Conservation (phyloP, 2,888 invertebrate genomes). For the Stenurella melanura region DNA sequence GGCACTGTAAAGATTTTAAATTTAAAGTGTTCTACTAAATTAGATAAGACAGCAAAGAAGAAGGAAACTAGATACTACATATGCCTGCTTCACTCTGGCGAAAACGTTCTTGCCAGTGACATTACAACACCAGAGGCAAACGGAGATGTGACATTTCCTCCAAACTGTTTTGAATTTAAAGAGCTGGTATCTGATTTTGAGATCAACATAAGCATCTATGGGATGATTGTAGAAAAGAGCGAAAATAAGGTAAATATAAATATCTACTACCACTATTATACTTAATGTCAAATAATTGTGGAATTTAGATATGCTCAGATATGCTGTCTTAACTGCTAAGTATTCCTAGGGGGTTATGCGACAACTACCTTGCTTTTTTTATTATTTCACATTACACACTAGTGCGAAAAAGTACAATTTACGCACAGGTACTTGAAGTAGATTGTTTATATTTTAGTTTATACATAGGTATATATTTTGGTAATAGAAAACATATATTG, state of each 20-base stretch:
- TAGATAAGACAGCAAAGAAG: not conserved
- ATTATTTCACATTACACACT: no score
- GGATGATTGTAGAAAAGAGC: slow-evolving; percentile 23
- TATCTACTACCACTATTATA: no score
- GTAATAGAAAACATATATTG: no score
- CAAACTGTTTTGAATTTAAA: slow-evolving; percentile 39
- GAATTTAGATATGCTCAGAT: no score
- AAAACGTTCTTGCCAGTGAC: slow-evolving; percentile 33
- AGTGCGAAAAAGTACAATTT: no score
- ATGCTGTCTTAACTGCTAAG: no score
- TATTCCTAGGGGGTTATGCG: no score
- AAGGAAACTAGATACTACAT: slow-evolving; percentile 23
- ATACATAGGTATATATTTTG: no score
- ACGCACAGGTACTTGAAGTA: no score
- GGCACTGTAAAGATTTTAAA: slow-evolving; percentile 33
- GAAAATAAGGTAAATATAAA: slow-evolving; percentile 34
- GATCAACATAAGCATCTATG: slow-evolving; percentile 37
- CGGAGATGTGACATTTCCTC: slow-evolving; percentile 29
- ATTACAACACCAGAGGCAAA: slow-evolving; percentile 11
- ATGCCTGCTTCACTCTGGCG: slow-evolving; percentile 34
- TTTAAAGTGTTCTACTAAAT: slow-evolving; percentile 14
- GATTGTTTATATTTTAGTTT: no score
- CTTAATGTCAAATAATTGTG: no score
- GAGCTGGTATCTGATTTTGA: slow-evolving; percentile 33
- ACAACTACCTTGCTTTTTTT: no score